Base-by-base conservation (phyloP, 2,797 vertebrate genomes). In the Bradypus variegatus region DNA sequence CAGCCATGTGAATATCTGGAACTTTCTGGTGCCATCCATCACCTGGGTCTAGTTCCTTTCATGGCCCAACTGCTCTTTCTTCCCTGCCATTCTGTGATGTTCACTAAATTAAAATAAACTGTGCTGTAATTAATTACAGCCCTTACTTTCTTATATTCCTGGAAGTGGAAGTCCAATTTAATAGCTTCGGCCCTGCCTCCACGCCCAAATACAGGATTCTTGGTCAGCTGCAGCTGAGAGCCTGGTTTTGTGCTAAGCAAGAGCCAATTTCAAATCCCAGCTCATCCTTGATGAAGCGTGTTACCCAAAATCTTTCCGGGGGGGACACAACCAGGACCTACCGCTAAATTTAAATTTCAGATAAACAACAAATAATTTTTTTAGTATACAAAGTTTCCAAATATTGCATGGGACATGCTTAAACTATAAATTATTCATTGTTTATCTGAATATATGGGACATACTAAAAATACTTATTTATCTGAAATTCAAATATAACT, bases 121-220 rank as follows among this genome's bases (percentile, higher is more conserved):
- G 1, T 29, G 45, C 36, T 25, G 38, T 10, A 64, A 29, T 10
- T 13, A 21, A 65, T 18, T 8, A 4, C 9, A 38, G 62, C 2
- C 15, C 64, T 8, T 21, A 19, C 8, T 38, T 58, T 9, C 10
- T 5, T 1, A 1, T 9, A 2, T 16, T 48, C 48, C 6, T 1
- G 65, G 55, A 50, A 29, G 23, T 0, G 2, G 45, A 25, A 5
- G n/a, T 1, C 15, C 12, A 25, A 31, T n/a, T 10, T 31, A 8
- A 31, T 4, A 18, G 9, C 36, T 41, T 2, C 0, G 31, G 18
- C 16, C 31, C 81, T 27, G 48, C 23, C 67, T 31, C 38, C 78
- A 25, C 8, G 1, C 31, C 33, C 85, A 2, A 3, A 29, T 6
- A 4, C 4, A 6, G 1, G 65, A 80, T 67, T 29, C 38, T 58